phyloP scores from a whole-genome alignment of 30 jellyfish, hydroid and myxozoan species.

The Aurelia sp. region DNA sequence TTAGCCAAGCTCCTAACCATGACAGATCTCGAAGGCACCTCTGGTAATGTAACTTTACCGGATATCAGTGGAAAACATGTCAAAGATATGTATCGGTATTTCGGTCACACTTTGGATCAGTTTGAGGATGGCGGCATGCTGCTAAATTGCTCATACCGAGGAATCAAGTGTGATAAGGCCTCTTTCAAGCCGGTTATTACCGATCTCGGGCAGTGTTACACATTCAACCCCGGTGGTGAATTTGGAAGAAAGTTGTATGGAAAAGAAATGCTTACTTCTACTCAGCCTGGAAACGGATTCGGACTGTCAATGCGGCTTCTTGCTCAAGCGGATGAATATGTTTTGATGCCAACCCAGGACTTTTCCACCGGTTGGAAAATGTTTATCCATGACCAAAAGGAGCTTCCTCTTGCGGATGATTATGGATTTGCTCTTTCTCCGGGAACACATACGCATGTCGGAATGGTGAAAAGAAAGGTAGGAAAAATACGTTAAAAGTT shows the following conservation, averaged over 20 bases:
- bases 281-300: constrained; percentile 69
- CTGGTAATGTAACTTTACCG: constrained; percentile 23
- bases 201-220: constrained; percentile 68
- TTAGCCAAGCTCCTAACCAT: constrained; percentile 59
- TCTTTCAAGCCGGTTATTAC: constrained; percentile 62
- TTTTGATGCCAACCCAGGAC: constrained; percentile 66
- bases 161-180: constrained; percentile 32
- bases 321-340: constrained; percentile 61
- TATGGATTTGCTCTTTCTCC: constrained; percentile 78
- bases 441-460: constrained; percentile 71
- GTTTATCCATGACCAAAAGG: constrained; percentile 66
- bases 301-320: constrained; percentile 55
- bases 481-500: background rate
- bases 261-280: constrained; percentile 13
- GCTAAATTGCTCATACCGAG: constrained; percentile 55
- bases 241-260: constrained; percentile 1
- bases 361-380: constrained; percentile 70
- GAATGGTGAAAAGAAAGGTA: constrained; percentile 62
- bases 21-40: constrained; percentile 28
- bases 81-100: constrained; percentile 46
- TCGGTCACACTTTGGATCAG: constrained; percentile 63
- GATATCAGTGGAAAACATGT: constrained; percentile 28
- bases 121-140: constrained; percentile 70
- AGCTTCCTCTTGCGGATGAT: constrained; percentile 64
- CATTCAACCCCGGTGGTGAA: constrained; percentile 65